These are phyloP conservation scores for Sisor rabdophorus DNA, from an alignment of 2,113 vertebrate species.

Conservation along the genomic window DNA sequence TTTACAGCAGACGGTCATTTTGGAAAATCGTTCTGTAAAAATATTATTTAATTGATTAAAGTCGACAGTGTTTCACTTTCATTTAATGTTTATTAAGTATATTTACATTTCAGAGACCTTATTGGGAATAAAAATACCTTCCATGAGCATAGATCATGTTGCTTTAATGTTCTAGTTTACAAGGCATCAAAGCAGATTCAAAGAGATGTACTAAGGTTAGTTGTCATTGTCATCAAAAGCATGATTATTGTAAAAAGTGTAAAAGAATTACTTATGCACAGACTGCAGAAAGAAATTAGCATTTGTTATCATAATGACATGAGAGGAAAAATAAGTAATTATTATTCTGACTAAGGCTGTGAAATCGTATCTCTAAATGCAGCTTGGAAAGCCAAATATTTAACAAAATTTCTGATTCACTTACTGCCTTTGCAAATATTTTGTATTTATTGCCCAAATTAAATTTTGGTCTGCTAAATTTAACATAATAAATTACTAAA, in stretches of 20 bases:
- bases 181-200: conserved; percentile 49
- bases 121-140: conserved; percentile 40
- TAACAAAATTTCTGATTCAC: background rate
- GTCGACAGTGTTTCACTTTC: conserved; percentile 8
- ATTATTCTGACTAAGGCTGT: conserved; percentile 33
- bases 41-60: conserved; percentile 22
- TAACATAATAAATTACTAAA: too few relatives aligned
- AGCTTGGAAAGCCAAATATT: background rate
- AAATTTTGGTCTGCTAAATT: background rate
- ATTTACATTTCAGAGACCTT: conserved; percentile 54
- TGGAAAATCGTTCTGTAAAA: conserved; percentile 19
- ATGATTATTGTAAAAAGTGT: conserved; percentile 41
- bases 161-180: conserved; percentile 48
- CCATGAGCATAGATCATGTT: conserved; percentile 39
- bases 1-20: conserved; percentile 10
- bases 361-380: conserved; percentile 9
- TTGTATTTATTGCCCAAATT: background rate
- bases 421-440: background rate
- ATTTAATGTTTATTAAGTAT: conserved; percentile 17
- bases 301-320: conserved; percentile 48
- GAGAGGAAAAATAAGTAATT: conserved; percentile 28
- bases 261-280: conserved; percentile 39
- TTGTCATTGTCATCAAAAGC: conserved; percentile 50
- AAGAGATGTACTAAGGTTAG: conserved; percentile 52
- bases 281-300: conserved; percentile 40